A percentile compares a stretch with the other conserved stretches of the same genome.
phyloP scores from a whole-genome alignment of 1,140 invertebrate species.

The Globodera ellingtonae region DNA sequence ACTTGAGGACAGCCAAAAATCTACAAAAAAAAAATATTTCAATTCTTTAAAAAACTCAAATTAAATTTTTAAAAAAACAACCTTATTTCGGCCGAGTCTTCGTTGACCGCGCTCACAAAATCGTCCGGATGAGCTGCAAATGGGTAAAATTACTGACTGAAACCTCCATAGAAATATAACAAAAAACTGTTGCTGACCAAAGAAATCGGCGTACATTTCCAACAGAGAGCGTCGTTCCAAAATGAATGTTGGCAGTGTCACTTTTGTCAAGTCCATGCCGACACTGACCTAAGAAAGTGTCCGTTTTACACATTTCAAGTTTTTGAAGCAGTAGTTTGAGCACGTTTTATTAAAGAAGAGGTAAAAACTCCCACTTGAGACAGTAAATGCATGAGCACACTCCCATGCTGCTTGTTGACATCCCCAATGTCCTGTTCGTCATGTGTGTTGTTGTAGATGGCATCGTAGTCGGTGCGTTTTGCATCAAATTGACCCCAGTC shows the following conservation, averaged over 20 bases:
- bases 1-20: slow-evolving; percentile 32
- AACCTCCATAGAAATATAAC: neutral
- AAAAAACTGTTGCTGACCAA: slow-evolving; percentile 51
- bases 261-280: slow-evolving; percentile 71
- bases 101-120: slow-evolving; percentile 49
- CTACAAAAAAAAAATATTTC: neutral
- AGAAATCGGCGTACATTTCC: slow-evolving; percentile 72
- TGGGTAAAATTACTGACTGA: neutral
- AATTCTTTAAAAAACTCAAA: no score
- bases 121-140: slow-evolving; percentile 67
- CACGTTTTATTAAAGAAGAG: neutral
- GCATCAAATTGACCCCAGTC: slow-evolving; percentile 65
- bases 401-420: slow-evolving; percentile 69
- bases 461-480: slow-evolving; percentile 58
- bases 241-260: slow-evolving; percentile 71
- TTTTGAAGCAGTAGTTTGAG: slow-evolving; percentile 4
- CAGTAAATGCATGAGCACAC: slow-evolving; percentile 70
- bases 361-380: slow-evolving; percentile 47
- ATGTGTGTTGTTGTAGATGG: slow-evolving; percentile 58
- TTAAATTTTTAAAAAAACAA: slow-evolving; percentile 67
- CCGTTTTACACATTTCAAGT: neutral
- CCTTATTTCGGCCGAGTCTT: slow-evolving; percentile 66
- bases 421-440: slow-evolving; percentile 57
- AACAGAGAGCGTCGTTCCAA: slow-evolving; percentile 70
- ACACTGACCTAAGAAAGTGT: slow-evolving; percentile 67